Base-by-base conservation (phyloP, 1,140 invertebrate species). In the Phymastichus coffea region DNA sequence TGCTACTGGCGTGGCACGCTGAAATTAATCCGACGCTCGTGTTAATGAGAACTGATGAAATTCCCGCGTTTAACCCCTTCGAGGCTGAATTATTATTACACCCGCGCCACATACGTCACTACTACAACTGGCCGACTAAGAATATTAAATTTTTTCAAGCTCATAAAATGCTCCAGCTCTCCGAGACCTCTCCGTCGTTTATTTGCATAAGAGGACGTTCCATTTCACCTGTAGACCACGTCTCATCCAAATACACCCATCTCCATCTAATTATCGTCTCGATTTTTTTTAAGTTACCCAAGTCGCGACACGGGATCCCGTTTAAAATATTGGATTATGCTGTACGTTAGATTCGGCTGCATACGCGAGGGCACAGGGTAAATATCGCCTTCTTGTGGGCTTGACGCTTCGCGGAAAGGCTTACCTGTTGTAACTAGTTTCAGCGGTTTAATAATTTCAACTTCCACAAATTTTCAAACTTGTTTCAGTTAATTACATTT, bases 41-140 rank as follows among this genome's bases (percentile, higher is more conserved):
- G 35, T 51, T 61, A 40, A 57, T 46, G 48, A 57, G 48, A 12
- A 57, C 53, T 33, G 48, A 62, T 62, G 47, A 61, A 52, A 55
- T 47, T 52, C 23, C 6, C 12, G n/a, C n/a, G n/a, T n/a, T n/a
- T n/a, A n/a, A n/a, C n/a, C n/a, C 19, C 35, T 19, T 10, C 9
- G 3, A 15, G 41, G n/a, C 40, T 14, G 43, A 54, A 53, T 59
- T 35, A 37, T 44, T 22, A 46, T 37, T 19, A 53, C 41, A 49
- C 8, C 17, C 20, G 6, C 51, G 15, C 23, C n/a, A n/a, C n/a
- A 40, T 40, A 40, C 30, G 41, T 23, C 17, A 10, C 38, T 30
- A 48, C 3, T 43, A 33, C 38, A 14, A 19, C 28, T 51, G 20
- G 22, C 48, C 12, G 3, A 10, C 43, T 25, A 35, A 19, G 46